Conservation (phyloP, 2,113 vertebrate genomes). For the Telmatochromis brichardi region DNA sequence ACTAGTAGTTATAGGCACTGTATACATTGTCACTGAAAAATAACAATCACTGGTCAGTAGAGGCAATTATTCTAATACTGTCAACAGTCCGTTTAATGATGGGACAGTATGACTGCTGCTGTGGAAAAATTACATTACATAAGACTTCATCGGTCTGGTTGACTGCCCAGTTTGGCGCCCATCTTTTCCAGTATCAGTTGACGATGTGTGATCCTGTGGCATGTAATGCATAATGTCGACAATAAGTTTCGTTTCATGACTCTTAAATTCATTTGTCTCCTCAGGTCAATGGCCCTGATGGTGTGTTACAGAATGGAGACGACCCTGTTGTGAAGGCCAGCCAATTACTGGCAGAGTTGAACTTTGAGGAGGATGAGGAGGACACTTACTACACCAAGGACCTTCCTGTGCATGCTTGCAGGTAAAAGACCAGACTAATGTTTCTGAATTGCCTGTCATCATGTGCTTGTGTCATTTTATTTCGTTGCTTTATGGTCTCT, state of each 20-base stretch:
- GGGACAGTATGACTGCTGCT: neutral
- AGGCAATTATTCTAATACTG: neutral
- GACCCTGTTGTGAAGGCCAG: slow-evolving; percentile 85
- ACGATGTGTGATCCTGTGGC: neutral
- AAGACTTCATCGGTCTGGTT: neutral
- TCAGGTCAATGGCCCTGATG: slow-evolving; percentile 86
- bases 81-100: neutral
- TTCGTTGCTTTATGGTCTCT: neutral
- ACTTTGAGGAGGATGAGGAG: slow-evolving; percentile 96
- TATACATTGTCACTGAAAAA: neutral
- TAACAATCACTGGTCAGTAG: neutral
- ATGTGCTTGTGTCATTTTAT: neutral
- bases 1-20: neutral
- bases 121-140: neutral
- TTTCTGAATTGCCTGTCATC: neutral
- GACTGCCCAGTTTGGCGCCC: neutral
- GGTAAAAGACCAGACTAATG: slow-evolving; percentile 70
- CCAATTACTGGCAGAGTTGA: slow-evolving; percentile 88
- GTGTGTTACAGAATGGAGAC: slow-evolving; percentile 87
- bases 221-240: neutral
- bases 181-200: neutral
- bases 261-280: neutral
- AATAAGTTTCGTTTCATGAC: neutral
- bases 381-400: slow-evolving; percentile 96
- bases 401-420: slow-evolving; percentile 91